Evolutionary conservation across 2,797 vertebrate genomes (phyloP), one percentile per base, ranked within the genome.

Genomic region (Pangasius djambal): DNA sequence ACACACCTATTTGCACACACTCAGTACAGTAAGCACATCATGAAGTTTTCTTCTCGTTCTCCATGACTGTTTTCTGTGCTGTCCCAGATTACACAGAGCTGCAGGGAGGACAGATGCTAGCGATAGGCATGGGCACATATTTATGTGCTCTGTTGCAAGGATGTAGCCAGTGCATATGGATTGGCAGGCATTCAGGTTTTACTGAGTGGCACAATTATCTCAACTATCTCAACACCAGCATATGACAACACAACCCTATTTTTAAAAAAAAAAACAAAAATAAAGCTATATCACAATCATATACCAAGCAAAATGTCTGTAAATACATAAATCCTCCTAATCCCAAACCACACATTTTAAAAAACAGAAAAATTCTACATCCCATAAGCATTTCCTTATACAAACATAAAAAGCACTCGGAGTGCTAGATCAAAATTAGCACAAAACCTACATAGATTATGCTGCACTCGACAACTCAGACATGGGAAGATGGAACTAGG

Each of bases 31-130:
- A 74, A 83, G 69, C 25, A 48, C 52, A 20, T 86, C 78, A 44
- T 74, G 48, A 61, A 25, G 31, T 15, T 67, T 75, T 55, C 61
- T 69, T 67, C 2, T 63, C 1, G 10, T 65, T 75, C 40, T 52
- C 78, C 55, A 48, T 65, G 55, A 67, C 69, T 78, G 57, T 57
- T 44, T 57, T 82, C n/a, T 13, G 28, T 74, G 34, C 20, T 16
- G 13, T 52, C 44, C 59, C 40, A 22, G 59, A 78, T 69, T 61
- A 83, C 88, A 83, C 44, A 28, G 87, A 90, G 84, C 88, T 89
- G 59, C 89, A 87, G 83, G 88, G 81, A 74, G 90, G 86, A 92
- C 90, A 90, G 90, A 93, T 88, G 88, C 88, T 83, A 89, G 65
- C 70, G 85, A 85, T 72, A 87, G 40, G 61, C 86, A 81, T 82